These are phyloP conservation scores for Anhinga anhinga DNA, from an alignment of 2,113 vertebrate genomes.

Conservation along the genomic window DNA sequence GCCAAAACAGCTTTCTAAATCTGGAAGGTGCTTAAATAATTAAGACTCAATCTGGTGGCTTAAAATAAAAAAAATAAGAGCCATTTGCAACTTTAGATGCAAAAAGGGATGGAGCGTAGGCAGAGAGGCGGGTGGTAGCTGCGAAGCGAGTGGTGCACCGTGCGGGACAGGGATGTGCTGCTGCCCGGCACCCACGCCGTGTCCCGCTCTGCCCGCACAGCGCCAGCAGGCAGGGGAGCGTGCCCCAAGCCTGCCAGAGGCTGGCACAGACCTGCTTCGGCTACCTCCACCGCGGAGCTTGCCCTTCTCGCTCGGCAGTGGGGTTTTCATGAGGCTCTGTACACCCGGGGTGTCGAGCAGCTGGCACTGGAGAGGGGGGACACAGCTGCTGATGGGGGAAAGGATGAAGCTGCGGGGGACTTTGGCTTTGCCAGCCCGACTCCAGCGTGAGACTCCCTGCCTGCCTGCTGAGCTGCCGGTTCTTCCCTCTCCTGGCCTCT, in stretches of 20 bases:
- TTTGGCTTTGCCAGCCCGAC: not conserved
- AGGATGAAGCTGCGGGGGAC: not conserved
- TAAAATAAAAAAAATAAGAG: constrained; percentile 2
- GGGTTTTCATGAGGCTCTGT: not conserved
- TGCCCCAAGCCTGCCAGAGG: not conserved
- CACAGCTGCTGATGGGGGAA: not conserved
- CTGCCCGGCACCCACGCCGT: rapidly evolving
- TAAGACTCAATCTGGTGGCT: constrained; percentile 14
- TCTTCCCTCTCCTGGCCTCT: not conserved
- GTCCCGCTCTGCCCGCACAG: not conserved
- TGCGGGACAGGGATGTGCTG: not conserved
- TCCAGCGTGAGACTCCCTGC: not conserved
- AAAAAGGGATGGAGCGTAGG: not conserved
- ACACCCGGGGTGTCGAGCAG: rapidly evolving
- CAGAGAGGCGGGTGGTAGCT: not conserved
- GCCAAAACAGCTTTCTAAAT: constrained; percentile 52
- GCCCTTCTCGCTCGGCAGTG: not conserved
- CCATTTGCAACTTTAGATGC: not conserved
- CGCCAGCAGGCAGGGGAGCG: not conserved
- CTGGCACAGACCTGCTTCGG: rapidly evolving
- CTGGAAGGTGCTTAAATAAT: constrained; percentile 57
- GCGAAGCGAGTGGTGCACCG: not conserved
- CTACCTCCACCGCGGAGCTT: not conserved
- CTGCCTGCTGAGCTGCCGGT: not conserved
- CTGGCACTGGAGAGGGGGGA: not conserved